Percentiles rank a stretch among this genome's conserved stretches.
Conservation (phyloP, 2,888 invertebrate species). For the Helleia helle region DNA sequence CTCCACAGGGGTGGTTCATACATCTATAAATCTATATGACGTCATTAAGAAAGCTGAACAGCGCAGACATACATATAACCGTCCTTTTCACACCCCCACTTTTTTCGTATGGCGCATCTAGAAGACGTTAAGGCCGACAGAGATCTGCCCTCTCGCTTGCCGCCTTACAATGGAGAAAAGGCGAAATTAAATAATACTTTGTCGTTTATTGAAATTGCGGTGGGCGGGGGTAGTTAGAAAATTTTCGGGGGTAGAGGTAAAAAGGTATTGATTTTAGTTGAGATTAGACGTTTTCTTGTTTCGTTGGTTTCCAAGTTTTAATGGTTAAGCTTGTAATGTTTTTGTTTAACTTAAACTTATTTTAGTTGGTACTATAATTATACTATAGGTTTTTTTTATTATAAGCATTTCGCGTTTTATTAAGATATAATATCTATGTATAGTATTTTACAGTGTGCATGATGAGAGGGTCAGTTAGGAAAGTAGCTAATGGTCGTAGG, state of each 20-base stretch:
- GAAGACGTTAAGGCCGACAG: constrained; percentile 21
- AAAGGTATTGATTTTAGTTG: constrained; percentile 69
- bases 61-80: constrained; percentile 55
- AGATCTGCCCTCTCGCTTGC: constrained; percentile 39
- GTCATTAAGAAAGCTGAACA: constrained; percentile 66
- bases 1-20: constrained; percentile 38
- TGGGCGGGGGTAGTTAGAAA: constrained; percentile 43
- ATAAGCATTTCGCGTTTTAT: too few relatives aligned
- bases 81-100: constrained; percentile 38
- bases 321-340: background rate
- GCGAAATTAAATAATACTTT: constrained; percentile 71
- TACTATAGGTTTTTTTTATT: too few relatives aligned
- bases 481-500: too few relatives aligned
- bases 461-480: too few relatives aligned
- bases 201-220: constrained; percentile 66
- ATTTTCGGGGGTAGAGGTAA: constrained; percentile 61
- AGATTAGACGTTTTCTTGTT: constrained; percentile 46
- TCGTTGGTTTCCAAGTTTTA: constrained; percentile 9
- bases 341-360: too few relatives aligned
- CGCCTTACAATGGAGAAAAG: constrained; percentile 68
- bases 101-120: constrained; percentile 24
- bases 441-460: too few relatives aligned
- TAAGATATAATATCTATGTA: too few relatives aligned
- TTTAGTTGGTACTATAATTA: too few relatives aligned
- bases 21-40: constrained; percentile 71